Conservation (phyloP, 2,888 invertebrate genomes). For the Meiosimyza platycephala region DNA sequence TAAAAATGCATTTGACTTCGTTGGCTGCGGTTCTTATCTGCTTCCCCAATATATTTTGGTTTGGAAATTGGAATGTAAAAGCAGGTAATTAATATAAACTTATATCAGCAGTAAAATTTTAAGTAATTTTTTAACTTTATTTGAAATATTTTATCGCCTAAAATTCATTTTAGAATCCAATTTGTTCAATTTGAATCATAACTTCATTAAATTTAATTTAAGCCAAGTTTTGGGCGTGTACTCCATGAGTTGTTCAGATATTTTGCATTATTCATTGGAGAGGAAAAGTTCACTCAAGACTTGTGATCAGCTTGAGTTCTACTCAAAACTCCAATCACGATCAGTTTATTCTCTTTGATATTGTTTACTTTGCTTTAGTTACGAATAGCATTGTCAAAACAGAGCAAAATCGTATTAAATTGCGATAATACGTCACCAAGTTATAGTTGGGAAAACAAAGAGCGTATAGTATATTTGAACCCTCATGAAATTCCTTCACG, state of each 20-base stretch:
- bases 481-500: too few species aligned
- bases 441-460: too few species aligned
- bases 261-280: slow-evolving; percentile 39
- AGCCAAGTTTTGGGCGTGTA: slow-evolving; percentile 58
- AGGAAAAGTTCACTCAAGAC: slow-evolving; percentile 14
- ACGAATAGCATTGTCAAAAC: slow-evolving; percentile 57
- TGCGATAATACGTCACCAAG: too few species aligned
- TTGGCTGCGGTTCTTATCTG: slow-evolving; percentile 34
- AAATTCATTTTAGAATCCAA: not conserved
- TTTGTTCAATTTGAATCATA: not conserved
- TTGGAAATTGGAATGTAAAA: slow-evolving; percentile 33
- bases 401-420: slow-evolving; percentile 43
- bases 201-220: slow-evolving; percentile 32
- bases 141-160: too few species aligned
- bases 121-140: not conserved
- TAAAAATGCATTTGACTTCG: slow-evolving; percentile 28
- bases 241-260: slow-evolving; percentile 53
- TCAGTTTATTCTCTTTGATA: slow-evolving; percentile 43
- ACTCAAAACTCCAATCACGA: slow-evolving; percentile 48
- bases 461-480: too few species aligned
- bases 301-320: slow-evolving; percentile 35
- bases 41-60: slow-evolving; percentile 24
- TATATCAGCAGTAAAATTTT: not conserved
- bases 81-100: slow-evolving; percentile 32
- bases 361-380: slow-evolving; percentile 46